Base-by-base conservation (phyloP, 2,888 invertebrate genomes). In the Ptychoptera contaminata region DNA sequence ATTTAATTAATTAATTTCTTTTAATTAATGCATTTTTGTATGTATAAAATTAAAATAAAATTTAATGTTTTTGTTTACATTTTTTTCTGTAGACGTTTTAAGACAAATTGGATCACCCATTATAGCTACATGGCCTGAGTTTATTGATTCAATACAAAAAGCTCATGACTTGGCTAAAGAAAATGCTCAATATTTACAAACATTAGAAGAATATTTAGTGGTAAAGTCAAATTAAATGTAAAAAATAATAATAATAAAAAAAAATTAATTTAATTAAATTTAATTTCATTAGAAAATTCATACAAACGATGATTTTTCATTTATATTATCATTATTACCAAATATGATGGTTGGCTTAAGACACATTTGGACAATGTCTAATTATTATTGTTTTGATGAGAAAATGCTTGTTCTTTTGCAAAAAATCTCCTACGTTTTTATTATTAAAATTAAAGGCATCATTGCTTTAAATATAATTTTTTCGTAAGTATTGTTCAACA, bases 361-460 rank as follows among this genome's bases (percentile, higher is more conserved):
- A 53, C 82, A 92, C 73, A 82, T 92, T 56, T 93, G 93, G 93
- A 82, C 91, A 42, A 73, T 93, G 44, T 92, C 92, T 0, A 69
- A 77, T 42, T 86, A 88, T 55, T 93, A 85, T 60, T 79, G 84
- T 48, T 76, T 70, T 0, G 92, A 92, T 56, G 84, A 86, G 48
- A 75, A 82, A 46, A 91, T 93, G 90, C 77, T 86, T 23, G 77
- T 82, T 0, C 67, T 94, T 2, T 70, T 93, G 58, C 76, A 80
- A 47, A 74, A 86, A 54, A 83, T 93, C 53, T 86, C 87, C 0
- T 82, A 82, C 76, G 81, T 85, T 8, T 68, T 93, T 7, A 77
- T 80, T 41, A 74, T 83, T 48, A 83, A 87, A 60, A 77, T 87
- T 4, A 79, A 77, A 53, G 70, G 67, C 34, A 73, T 79, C 48